A percentile compares a stretch with the other conserved stretches of the same genome.
Evolutionary conservation across 2,113 vertebrate genomes (phyloP).

Genomic region (Melanerpes aurifrons): DNA sequence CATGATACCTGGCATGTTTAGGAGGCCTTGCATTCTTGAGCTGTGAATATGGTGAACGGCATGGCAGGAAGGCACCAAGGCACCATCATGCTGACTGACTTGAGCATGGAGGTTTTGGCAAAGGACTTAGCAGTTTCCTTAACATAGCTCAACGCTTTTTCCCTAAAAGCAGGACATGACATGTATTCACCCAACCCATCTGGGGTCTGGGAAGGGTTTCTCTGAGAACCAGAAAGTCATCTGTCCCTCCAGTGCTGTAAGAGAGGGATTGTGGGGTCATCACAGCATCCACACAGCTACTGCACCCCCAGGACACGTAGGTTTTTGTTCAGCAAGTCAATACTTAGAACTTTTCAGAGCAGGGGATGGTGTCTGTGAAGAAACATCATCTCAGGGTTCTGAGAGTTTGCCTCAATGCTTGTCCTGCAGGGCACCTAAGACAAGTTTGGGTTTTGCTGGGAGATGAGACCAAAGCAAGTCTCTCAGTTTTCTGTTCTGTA

Average conservation of each 20-base stretch:
- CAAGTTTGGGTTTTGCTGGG: background rate
- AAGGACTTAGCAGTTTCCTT: background rate
- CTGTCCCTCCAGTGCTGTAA: background rate
- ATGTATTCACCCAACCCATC: background rate
- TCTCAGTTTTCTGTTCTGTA: background rate
- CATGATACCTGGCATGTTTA: slow-evolving; percentile 6
- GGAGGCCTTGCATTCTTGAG: slow-evolving; percentile 47
- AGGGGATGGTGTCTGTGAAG: background rate
- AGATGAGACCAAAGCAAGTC: background rate
- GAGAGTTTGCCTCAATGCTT: background rate
- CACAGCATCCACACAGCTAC: background rate
- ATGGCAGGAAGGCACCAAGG: background rate
- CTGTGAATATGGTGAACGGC: background rate
- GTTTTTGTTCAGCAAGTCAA: background rate
- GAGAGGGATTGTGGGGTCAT: background rate
- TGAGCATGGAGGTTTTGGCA: background rate
- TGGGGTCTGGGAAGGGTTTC: background rate
- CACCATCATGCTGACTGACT: background rate
- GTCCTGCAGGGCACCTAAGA: background rate
- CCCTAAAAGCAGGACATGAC: background rate
- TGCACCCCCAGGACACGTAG: background rate
- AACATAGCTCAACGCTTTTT: background rate
- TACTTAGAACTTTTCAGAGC: background rate
- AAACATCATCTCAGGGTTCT: background rate
- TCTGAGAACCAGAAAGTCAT: background rate